These are phyloP conservation scores for Sinocyclocheilus grahami DNA, from an alignment of 2,113 vertebrate species.

Conservation along the genomic window DNA sequence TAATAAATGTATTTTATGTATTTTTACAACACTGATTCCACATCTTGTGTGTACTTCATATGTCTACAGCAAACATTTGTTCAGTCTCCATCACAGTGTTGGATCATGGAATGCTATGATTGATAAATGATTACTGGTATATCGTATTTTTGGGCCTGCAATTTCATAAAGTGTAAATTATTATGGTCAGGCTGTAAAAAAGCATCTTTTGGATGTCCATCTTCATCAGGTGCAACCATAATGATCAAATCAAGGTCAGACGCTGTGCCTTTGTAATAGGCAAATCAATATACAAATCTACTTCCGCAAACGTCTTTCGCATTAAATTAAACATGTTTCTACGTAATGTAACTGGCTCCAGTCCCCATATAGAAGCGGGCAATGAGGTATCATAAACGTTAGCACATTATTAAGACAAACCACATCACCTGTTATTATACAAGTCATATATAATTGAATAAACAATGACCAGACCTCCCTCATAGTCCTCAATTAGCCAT, in stretches of 20 bases:
- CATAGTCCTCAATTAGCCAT: slow-evolving; percentile 51
- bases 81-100: not conserved
- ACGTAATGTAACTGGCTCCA: slow-evolving; percentile 36
- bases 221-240: not conserved
- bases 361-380: slow-evolving; percentile 35
- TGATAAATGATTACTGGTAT: slow-evolving; percentile 19
- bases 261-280: not conserved
- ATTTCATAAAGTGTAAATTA: slow-evolving; percentile 12
- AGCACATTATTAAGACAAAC: slow-evolving; percentile 60
- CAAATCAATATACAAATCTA: not conserved
- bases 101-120: slow-evolving; percentile 18
- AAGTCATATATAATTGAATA: slow-evolving; percentile 54
- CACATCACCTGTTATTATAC: slow-evolving; percentile 57
- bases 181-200: not conserved
- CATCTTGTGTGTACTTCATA: slow-evolving; percentile 11
- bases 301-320: not conserved
- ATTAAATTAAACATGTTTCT: slow-evolving; percentile 29
- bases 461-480: slow-evolving; percentile 56
- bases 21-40: not conserved
- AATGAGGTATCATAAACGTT: slow-evolving; percentile 46
- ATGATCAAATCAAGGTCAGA: not conserved
- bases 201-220: not conserved
- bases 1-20: slow-evolving; percentile 20
- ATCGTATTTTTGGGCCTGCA: not conserved
- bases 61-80: slow-evolving; percentile 20